Conservation (phyloP, 2,113 vertebrate species). For the Erinaceus europaeus region DNA sequence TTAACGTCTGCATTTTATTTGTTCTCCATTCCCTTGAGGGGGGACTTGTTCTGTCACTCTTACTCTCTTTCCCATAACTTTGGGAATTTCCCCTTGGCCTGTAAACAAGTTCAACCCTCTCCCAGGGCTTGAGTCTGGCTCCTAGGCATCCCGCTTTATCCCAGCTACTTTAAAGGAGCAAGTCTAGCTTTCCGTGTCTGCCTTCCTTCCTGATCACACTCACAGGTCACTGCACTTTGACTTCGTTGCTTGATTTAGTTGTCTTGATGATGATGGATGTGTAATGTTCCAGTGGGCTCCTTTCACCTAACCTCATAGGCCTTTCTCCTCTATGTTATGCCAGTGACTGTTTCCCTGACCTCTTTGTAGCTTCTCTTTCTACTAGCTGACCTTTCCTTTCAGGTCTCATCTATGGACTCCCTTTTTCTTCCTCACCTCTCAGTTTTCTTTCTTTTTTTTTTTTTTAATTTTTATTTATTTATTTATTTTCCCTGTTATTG, state of each 20-base stretch:
- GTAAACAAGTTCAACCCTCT: background rate
- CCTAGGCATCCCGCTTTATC: background rate
- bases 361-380: background rate
- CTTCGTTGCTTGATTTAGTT: no score
- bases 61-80: background rate
- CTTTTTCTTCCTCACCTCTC: no score
- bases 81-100: background rate
- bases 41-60: background rate
- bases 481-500: no score
- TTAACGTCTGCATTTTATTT: background rate
- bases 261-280: background rate
- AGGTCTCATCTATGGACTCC: background rate
- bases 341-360: background rate
- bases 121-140: background rate
- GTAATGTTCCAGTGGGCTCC: accelerated
- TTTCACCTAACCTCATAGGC: background rate
- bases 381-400: background rate
- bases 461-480: no score
- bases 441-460: no score
- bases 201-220: accelerated
- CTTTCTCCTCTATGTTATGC: background rate
- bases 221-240: background rate
- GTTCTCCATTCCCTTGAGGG: background rate
- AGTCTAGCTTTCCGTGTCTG: background rate
- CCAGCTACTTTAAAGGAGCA: background rate